Conservation (phyloP, 2,888 invertebrate genomes). For the Cyclophora albipunctata region DNA sequence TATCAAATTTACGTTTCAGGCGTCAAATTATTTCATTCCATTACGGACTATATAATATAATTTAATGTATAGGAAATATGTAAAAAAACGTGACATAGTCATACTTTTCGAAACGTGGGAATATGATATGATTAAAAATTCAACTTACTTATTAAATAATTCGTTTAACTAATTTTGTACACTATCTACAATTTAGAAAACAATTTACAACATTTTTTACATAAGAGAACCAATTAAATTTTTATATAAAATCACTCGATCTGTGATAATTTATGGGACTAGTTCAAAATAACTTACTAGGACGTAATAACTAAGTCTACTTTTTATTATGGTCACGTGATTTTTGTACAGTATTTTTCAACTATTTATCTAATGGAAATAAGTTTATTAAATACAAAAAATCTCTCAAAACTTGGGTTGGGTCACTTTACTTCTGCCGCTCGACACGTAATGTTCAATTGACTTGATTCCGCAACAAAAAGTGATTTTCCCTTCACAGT, state of each 20-base stretch:
- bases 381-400: conserved; percentile 32
- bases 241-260: conserved; percentile 30
- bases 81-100: conserved; percentile 30
- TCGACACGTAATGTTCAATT: conserved; percentile 6
- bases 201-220: conserved; percentile 44
- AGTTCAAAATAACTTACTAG: conserved; percentile 71
- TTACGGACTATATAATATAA: no score
- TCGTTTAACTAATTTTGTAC: conserved; percentile 63
- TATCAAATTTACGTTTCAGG: no score
- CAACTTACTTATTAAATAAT: conserved; percentile 61
- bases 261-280: conserved; percentile 62
- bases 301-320: conserved; percentile 62
- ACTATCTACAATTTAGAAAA: conserved; percentile 66
- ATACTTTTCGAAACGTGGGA: conserved; percentile 41
- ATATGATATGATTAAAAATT: conserved; percentile 73
- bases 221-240: conserved; percentile 36
- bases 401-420: conserved; percentile 5
- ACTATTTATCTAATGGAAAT: conserved; percentile 31
- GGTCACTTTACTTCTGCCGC: neutral
- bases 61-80: no score
- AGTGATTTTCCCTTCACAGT: conserved; percentile 9
- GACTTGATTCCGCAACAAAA: conserved; percentile 5
- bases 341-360: conserved; percentile 56
- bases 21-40: no score
- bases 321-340: conserved; percentile 57